Conservation (phyloP, 2,113 vertebrate genomes). For the Suncus etruscus region DNA sequence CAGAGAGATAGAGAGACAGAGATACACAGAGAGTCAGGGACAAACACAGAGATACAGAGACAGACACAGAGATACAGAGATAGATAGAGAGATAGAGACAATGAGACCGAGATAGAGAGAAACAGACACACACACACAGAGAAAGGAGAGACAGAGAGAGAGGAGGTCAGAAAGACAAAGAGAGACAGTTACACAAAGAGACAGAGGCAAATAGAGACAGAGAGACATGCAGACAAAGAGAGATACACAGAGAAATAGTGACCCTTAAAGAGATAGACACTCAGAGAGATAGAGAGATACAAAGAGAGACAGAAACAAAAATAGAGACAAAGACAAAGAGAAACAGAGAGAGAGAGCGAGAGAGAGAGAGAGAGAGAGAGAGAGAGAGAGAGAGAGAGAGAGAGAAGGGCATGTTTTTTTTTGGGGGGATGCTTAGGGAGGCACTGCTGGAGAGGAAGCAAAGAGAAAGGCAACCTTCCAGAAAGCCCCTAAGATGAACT, state of each 20-base stretch:
- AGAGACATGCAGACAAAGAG: not conserved
- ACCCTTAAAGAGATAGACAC: not conserved
- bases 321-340: not conserved
- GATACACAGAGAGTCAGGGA: no score
- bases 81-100: no score
- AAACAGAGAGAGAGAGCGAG: not conserved
- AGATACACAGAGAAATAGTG: not conserved
- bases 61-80: no score
- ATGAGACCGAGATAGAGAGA: no score
- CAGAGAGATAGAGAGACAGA: no score
- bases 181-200: not conserved
- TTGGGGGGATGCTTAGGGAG: no score
- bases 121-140: no score
- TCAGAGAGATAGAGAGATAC: not conserved
- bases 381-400: not conserved
- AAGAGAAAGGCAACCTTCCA: no score
- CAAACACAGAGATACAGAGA: no score
- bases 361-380: not conserved
- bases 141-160: no score
- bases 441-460: no score
- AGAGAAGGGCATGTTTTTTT: not conserved
- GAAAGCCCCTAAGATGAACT: no score
- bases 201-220: not conserved
- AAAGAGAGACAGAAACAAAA: not conserved
- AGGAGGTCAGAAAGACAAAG: not conserved